phyloP scores from a whole-genome alignment of 2,113 vertebrate genomes.

The Eptatretus burgeri region DNA sequence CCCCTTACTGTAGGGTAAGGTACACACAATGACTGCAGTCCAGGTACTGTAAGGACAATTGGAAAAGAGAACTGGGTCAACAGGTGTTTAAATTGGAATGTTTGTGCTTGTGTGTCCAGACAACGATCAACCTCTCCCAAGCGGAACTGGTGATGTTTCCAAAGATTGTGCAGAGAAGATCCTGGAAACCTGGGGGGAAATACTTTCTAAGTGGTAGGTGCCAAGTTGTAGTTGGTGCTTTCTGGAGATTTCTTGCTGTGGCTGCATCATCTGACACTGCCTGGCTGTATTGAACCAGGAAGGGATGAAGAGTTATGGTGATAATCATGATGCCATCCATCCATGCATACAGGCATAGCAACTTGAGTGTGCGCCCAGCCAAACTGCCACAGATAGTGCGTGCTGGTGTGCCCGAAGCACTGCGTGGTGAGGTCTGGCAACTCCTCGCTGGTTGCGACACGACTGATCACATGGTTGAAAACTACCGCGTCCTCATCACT shows the following conservation, averaged over 20 bases:
- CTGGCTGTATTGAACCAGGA: no score
- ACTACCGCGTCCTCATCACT: constrained; percentile 70
- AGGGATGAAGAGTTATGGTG: no score
- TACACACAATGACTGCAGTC: no score
- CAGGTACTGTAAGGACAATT: no score
- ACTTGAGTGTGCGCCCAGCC: constrained; percentile 48
- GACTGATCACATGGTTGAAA: constrained; percentile 57
- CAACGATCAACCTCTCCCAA: constrained; percentile 81
- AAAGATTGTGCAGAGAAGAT: constrained; percentile 98
- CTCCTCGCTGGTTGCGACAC: constrained; percentile 67
- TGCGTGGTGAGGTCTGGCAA: constrained; percentile 90
- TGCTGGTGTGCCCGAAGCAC: constrained; percentile 56
- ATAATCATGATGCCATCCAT: neutral
- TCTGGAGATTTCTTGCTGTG: no score
- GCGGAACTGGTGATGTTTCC: constrained; percentile 82
- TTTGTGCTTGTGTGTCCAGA: constrained; percentile 23
- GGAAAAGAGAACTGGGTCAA: no score
- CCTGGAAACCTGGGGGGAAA: constrained; percentile 70
- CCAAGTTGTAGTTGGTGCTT: no score
- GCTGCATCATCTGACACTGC: no score
- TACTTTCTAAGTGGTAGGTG: constrained; percentile 65
- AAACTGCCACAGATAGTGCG: constrained; percentile 48
- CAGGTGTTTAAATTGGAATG: neutral
- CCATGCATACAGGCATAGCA: constrained; percentile 36
- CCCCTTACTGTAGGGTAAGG: no score